Conservation (phyloP, 1,140 invertebrate genomes). For the Temnothorax curvispinosus region DNA sequence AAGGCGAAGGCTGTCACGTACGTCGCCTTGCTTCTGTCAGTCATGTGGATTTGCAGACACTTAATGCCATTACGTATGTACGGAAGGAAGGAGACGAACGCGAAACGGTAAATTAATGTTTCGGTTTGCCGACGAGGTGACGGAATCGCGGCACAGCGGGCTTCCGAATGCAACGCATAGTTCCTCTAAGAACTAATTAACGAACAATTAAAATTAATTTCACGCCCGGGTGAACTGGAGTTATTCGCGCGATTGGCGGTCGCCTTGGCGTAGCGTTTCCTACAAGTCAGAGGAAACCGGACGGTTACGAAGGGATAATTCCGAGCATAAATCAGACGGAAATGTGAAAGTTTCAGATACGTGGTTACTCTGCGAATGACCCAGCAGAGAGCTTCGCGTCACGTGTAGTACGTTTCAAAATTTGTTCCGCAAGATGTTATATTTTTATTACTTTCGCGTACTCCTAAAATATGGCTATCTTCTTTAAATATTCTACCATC, state of each 20-base stretch:
- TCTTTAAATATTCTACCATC: not conserved
- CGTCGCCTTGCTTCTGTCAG: slow-evolving; percentile 13
- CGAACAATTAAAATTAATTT: slow-evolving; percentile 80
- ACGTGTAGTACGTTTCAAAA: slow-evolving; percentile 33
- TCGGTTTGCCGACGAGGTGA: slow-evolving; percentile 38
- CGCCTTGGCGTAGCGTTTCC: not conserved
- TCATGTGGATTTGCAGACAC: slow-evolving; percentile 41
- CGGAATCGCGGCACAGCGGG: slow-evolving; percentile 2
- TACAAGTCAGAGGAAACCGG: slow-evolving; percentile 33
- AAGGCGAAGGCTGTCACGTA: slow-evolving; percentile 28
- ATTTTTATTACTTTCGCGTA: not conserved
- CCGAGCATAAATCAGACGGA: slow-evolving; percentile 63
- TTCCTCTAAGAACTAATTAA: slow-evolving; percentile 74
- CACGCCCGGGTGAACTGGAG: slow-evolving; percentile 63
- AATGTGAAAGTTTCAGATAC: slow-evolving; percentile 62
- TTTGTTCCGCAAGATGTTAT: slow-evolving; percentile 4
- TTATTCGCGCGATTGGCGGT: slow-evolving; percentile 70
- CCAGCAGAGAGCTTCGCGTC: slow-evolving; percentile 3
- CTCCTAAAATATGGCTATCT: slow-evolving; percentile 2
- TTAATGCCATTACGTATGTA: slow-evolving; percentile 39
- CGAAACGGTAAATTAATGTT: slow-evolving; percentile 33
- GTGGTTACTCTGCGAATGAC: slow-evolving; percentile 40
- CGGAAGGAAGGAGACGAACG: slow-evolving; percentile 10
- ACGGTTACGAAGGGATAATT: slow-evolving; percentile 44
- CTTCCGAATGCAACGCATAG: slow-evolving; percentile 56